Evolutionary conservation across 2,888 invertebrate species (phyloP).

Genomic region (Orgyia antiqua): DNA sequence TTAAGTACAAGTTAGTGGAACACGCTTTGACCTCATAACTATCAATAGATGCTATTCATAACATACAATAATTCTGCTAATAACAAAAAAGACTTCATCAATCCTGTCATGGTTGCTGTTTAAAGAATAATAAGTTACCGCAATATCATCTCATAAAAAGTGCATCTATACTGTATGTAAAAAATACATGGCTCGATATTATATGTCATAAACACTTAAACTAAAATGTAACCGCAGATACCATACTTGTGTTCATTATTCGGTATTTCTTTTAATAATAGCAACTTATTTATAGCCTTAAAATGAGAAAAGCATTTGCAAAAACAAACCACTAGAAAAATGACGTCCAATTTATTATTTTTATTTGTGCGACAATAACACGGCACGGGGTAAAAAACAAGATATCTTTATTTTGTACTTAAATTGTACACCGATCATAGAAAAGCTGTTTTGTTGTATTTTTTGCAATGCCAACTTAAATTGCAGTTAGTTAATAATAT

Average conservation of each 20-base stretch:
- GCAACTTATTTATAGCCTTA: slow-evolving; percentile 15
- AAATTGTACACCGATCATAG: slow-evolving; percentile 4
- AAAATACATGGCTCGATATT: neutral
- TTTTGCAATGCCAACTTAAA: too few species aligned
- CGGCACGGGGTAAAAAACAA: neutral
- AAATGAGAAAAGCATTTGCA: slow-evolving; percentile 15
- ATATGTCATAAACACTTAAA: slow-evolving; percentile 1
- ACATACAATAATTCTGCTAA: slow-evolving; percentile 34
- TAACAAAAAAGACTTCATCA: slow-evolving; percentile 28
- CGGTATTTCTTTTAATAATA: slow-evolving; percentile 13
- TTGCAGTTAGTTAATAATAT: too few species aligned
- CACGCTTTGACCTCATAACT: slow-evolving; percentile 49
- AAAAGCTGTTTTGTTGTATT: neutral
- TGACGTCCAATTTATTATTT: slow-evolving; percentile 8
- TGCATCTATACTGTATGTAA: neutral
- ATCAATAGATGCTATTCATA: slow-evolving; percentile 30
- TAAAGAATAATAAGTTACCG: slow-evolving; percentile 19
- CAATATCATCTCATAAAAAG: slow-evolving; percentile 7
- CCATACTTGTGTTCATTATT: too few species aligned
- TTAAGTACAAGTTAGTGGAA: slow-evolving; percentile 44
- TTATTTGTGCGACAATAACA: slow-evolving; percentile 6
- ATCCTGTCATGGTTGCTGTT: slow-evolving; percentile 17
- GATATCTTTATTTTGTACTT: neutral
- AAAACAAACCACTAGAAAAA: slow-evolving; percentile 12
- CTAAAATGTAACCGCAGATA: neutral